These are phyloP conservation scores for Agrotis ipsilon DNA, from an alignment of 2,888 invertebrate species.

Conservation along the genomic window DNA sequence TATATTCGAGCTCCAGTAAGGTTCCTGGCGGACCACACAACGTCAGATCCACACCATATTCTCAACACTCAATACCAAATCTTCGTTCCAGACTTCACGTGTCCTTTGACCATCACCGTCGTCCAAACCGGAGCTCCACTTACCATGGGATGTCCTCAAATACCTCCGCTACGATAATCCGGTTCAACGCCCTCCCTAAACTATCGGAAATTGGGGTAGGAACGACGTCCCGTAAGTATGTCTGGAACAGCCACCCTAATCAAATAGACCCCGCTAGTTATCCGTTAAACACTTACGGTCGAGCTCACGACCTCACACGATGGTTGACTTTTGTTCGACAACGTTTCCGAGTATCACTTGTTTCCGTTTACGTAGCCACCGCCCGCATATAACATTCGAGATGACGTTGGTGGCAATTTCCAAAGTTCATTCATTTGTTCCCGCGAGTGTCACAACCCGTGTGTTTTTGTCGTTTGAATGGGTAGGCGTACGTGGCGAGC, in stretches of 20 bases:
- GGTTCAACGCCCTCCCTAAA: constrained; percentile 8
- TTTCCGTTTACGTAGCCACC: not conserved
- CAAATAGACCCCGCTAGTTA: constrained; percentile 41
- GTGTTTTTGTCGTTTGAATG: not conserved
- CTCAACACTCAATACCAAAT: constrained; percentile 33
- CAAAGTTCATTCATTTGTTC: not conserved
- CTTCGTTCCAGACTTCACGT: constrained; percentile 23
- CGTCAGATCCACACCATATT: not conserved
- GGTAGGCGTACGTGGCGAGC: not conserved
- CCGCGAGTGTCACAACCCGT: not conserved
- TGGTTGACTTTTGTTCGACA: not conserved
- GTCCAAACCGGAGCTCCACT: constrained; percentile 33
- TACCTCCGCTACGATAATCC: constrained; percentile 31
- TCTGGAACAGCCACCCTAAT: constrained; percentile 41
- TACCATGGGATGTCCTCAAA: constrained; percentile 25
- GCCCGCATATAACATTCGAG: not conserved
- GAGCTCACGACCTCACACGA: not conserved
- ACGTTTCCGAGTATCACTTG: not conserved
- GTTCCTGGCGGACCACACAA: not conserved
- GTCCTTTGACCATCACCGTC: constrained; percentile 22
- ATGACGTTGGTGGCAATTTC: too few species aligned
- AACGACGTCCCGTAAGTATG: constrained; percentile 39
- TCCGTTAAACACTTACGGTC: constrained; percentile 36
- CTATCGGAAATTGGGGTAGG: constrained; percentile 9
- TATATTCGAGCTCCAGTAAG: not conserved